Conservation (phyloP, 2,888 invertebrate genomes). For the Cephus rjabovi region DNA sequence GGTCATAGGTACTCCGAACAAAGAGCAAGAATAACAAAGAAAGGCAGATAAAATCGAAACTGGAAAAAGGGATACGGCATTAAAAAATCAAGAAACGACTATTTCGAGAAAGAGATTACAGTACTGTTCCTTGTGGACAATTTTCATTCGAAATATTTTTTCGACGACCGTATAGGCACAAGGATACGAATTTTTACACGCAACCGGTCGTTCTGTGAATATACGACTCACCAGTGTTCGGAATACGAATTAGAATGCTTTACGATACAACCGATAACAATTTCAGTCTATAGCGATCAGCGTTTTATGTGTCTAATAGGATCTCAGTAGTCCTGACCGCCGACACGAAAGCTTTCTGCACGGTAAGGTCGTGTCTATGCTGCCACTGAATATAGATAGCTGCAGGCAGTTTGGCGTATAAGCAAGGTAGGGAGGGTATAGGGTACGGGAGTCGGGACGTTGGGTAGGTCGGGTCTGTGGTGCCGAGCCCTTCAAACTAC, state of each 20-base stretch:
- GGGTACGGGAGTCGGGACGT: constrained; percentile 20
- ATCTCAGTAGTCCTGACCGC: neutral
- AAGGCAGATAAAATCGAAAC: neutral
- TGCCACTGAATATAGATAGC: neutral
- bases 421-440: constrained; percentile 21
- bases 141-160: neutral
- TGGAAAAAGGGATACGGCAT: neutral
- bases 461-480: constrained; percentile 35
- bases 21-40: neutral
- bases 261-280: neutral
- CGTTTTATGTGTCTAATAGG: neutral
- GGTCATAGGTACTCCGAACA: neutral
- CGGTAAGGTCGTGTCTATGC: neutral
- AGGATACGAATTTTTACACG: neutral
- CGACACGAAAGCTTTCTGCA: neutral
- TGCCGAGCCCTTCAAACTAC: constrained; percentile 17
- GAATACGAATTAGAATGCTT: neutral
- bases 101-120: neutral
- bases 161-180: neutral
- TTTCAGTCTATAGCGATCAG: neutral
- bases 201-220: neutral
- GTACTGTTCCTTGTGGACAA: neutral
- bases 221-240: neutral
- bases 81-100: neutral
- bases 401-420: neutral